Evolutionary conservation across 2,113 vertebrate species (phyloP).

Genomic region (Carettochelys insculpta): DNA sequence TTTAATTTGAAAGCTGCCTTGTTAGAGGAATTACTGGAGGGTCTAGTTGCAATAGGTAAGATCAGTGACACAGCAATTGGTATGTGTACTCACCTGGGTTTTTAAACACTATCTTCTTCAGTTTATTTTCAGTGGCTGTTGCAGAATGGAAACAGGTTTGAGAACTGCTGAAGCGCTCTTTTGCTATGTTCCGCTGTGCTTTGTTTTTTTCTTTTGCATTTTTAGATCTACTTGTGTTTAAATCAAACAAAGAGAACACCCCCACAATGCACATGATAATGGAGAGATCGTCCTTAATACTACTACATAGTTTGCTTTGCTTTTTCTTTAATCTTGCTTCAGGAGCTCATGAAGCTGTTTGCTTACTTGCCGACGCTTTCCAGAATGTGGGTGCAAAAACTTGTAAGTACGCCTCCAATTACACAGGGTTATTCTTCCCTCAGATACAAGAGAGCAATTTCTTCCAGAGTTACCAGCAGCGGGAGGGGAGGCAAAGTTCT

Average conservation of each 20-base stretch:
- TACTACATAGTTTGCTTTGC: background rate
- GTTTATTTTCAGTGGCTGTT: slow-evolving; percentile 48
- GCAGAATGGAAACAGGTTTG: slow-evolving; percentile 21
- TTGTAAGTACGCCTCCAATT: fast-evolving
- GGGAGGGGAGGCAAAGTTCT: background rate
- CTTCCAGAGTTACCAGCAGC: background rate
- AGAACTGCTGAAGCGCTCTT: slow-evolving; percentile 50
- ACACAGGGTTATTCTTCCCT: background rate
- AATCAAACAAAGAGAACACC: slow-evolving; percentile 54
- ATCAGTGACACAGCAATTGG: slow-evolving; percentile 41
- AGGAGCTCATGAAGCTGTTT: no score
- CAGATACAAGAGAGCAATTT: background rate
- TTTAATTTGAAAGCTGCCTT: background rate
- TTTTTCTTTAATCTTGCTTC: background rate
- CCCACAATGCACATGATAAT: background rate
- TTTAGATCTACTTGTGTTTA: slow-evolving; percentile 58
- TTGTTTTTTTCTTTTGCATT: slow-evolving; percentile 36
- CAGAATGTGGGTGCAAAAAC: fast-evolving
- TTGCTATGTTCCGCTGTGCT: slow-evolving; percentile 30
- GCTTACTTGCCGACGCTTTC: fast-evolving
- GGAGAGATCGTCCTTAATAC: background rate
- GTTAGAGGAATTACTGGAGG: slow-evolving; percentile 13
- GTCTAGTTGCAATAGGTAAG: slow-evolving; percentile 21
- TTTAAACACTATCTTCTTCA: slow-evolving; percentile 11
- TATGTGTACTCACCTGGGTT: slow-evolving; percentile 46